Conservation (phyloP, 53 echinoderm and acorn worm species). For the Arbacia lixula region DNA sequence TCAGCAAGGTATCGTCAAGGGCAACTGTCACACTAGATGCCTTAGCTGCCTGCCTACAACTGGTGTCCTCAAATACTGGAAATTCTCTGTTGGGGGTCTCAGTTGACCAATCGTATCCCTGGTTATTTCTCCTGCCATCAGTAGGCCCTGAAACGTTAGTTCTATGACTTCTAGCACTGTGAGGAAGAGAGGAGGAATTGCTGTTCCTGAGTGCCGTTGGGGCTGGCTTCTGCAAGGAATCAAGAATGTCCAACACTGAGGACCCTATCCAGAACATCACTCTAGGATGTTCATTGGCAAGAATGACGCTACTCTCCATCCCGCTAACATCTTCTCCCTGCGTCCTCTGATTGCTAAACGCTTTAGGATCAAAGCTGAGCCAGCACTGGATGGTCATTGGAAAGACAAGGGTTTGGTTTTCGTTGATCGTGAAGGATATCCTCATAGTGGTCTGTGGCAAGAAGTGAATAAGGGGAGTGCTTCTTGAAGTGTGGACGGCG, state of each 20-base stretch:
- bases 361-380: conserved; percentile 48
- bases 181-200: no score
- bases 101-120: background rate
- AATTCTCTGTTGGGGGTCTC: background rate
- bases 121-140: background rate
- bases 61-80: no score
- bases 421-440: conserved; percentile 39
- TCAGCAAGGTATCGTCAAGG: no score
- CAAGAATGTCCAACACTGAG: conserved; percentile 15
- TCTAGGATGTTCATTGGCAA: background rate
- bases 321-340: background rate
- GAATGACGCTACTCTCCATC: background rate
- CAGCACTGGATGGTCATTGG: conserved; percentile 64
- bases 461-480: conserved; percentile 64
- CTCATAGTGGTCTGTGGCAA: conserved; percentile 44
- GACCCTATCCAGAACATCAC: conserved; percentile 11
- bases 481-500: conserved; percentile 33
- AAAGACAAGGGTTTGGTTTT: conserved; percentile 4
- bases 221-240: conserved; percentile 15
- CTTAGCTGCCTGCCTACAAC: background rate
- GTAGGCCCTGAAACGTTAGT: no score
- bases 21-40: no score
- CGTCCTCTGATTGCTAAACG: background rate
- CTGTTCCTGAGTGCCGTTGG: no score
- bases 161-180: no score